These are phyloP conservation scores for Drosophila kohkoa DNA, from an alignment of 1,140 invertebrate genomes.

Conservation along the genomic window DNA sequence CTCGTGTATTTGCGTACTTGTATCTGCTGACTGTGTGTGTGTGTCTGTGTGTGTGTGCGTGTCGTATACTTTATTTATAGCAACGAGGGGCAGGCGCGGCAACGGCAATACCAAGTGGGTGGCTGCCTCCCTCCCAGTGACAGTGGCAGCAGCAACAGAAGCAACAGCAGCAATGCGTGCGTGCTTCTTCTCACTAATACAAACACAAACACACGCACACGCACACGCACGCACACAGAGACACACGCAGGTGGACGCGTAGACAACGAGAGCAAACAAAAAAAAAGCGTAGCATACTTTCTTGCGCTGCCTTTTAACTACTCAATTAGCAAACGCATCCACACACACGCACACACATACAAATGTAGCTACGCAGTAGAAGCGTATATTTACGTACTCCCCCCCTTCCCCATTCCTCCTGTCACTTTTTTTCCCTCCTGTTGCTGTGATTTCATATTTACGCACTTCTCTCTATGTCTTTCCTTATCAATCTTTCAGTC, in stretches of 20 bases:
- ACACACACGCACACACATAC: background rate
- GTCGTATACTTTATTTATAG: conserved; percentile 77
- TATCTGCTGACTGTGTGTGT: conserved; percentile 4
- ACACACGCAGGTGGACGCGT: background rate
- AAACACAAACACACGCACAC: background rate
- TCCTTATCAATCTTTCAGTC: background rate
- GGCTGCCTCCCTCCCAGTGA: background rate
- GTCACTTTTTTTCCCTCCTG: background rate
- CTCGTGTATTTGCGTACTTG: no score
- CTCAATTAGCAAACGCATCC: conserved; percentile 70
- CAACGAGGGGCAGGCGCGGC: conserved; percentile 66
- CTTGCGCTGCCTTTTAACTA: conserved; percentile 60
- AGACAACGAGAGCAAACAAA: conserved; percentile 43
- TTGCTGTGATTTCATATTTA: conserved; percentile 62
- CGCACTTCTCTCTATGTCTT: conserved; percentile 24
- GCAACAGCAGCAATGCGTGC: conserved; percentile 2
- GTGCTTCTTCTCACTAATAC: conserved; percentile 14
- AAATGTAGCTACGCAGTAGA: background rate
- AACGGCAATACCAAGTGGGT: conserved; percentile 1
- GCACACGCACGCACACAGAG: background rate
- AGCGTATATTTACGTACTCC: background rate
- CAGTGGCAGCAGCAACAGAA: conserved; percentile 8
- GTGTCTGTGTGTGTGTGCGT: conserved; percentile 19
- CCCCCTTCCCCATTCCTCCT: background rate
- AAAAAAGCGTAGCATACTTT: conserved; percentile 64